Evolutionary conservation across 2,113 vertebrate species (phyloP).

Genomic region (Columba janthina): DNA sequence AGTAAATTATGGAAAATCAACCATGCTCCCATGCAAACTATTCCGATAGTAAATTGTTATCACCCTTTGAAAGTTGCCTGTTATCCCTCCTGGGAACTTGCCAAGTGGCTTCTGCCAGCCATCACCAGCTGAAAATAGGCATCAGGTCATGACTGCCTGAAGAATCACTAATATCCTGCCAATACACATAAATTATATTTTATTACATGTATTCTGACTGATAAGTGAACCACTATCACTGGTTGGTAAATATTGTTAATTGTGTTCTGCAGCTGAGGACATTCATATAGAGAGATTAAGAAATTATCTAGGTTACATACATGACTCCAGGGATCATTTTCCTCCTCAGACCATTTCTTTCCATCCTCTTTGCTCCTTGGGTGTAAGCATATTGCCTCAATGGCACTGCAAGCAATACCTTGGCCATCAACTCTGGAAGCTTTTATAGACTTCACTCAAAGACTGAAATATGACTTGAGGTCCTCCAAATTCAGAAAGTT

Average conservation of each 20-base stretch:
- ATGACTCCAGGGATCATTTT: neutral
- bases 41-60: fast-evolving
- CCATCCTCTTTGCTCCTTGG: neutral
- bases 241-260: neutral
- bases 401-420: neutral
- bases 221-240: neutral
- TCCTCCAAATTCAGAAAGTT: neutral
- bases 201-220: neutral
- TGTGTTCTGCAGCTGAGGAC: neutral
- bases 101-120: neutral
- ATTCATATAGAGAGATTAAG: neutral
- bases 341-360: neutral
- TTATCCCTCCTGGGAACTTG: neutral
- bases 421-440: neutral
- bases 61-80: neutral
- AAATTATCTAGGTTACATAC: fast-evolving
- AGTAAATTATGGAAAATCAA: neutral
- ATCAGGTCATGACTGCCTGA: neutral
- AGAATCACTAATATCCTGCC: neutral
- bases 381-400: neutral
- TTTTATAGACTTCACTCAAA: neutral
- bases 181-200: neutral
- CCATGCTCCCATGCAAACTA: no score
- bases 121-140: neutral
- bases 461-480: neutral